Conservation (phyloP, 2,113 vertebrate species). For the Psephotus haematonotus region DNA sequence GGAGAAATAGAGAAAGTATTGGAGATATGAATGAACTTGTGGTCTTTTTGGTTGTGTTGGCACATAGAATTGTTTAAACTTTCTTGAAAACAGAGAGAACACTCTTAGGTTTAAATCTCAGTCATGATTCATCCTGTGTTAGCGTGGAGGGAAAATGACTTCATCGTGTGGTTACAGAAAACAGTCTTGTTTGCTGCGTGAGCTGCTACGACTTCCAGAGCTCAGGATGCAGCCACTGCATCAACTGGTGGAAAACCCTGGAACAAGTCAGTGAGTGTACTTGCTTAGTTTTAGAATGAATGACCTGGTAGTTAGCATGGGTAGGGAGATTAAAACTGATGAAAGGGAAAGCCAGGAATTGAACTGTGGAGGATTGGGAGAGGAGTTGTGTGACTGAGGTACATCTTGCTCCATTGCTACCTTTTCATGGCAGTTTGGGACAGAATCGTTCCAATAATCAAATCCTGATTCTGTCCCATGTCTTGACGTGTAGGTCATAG, state of each 20-base stretch:
- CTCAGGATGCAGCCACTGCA: not conserved
- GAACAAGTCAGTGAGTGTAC: not conserved
- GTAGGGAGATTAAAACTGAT: not conserved
- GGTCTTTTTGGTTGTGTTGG: not conserved
- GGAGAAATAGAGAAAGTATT: not conserved
- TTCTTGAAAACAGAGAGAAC: not conserved
- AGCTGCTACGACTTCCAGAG: not conserved
- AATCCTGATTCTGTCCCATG: not conserved
- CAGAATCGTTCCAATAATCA: not conserved
- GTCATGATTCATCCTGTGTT: not conserved
- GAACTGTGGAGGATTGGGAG: not conserved
- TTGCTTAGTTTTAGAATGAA: not conserved
- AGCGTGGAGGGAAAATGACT: not conserved
- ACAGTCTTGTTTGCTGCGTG: not conserved
- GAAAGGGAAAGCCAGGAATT: not conserved
- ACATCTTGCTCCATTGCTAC: not conserved
- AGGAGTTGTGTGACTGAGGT: accelerated
- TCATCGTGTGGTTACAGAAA: not conserved
- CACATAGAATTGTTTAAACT: not conserved
- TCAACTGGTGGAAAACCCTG: not conserved
- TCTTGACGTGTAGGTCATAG: not conserved
- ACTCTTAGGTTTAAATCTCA: not conserved
- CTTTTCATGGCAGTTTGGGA: not conserved
- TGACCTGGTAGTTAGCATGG: not conserved
- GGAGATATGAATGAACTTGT: accelerated